Evolutionary conservation across 1,140 invertebrate genomes (phyloP).

Genomic region (Drosophila fuyamai): DNA sequence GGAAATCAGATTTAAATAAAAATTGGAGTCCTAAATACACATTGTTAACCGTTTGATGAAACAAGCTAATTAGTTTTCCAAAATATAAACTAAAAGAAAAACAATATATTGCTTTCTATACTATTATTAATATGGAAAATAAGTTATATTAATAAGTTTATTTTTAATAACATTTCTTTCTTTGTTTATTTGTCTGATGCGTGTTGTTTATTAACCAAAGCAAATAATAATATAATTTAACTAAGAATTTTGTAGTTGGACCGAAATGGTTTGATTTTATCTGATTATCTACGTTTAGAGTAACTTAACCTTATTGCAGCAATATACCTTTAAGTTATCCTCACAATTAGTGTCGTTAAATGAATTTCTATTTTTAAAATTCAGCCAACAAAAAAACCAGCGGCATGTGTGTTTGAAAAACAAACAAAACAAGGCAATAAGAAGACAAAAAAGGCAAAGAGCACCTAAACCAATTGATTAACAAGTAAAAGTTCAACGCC

Average conservation of each 20-base stretch:
- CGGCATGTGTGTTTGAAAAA: conserved; percentile 7
- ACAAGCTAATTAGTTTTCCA: background rate
- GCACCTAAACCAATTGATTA: conserved; percentile 61
- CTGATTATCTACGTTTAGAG: too few species aligned
- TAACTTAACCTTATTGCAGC: background rate
- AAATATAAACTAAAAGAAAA: too few species aligned
- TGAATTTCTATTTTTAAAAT: background rate
- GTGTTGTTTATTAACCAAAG: too few species aligned
- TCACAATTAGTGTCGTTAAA: background rate
- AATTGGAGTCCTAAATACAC: conserved; percentile 7
- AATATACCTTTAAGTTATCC: background rate
- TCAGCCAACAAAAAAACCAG: background rate
- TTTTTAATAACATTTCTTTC: too few species aligned
- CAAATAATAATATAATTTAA: too few species aligned
- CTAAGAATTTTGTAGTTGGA: too few species aligned
- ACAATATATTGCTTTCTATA: background rate
- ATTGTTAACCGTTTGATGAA: conserved; percentile 6
- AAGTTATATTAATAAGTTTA: too few species aligned
- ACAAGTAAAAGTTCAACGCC: conserved; percentile 59
- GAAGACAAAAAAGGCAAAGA: conserved; percentile 20
- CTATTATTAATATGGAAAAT: too few species aligned
- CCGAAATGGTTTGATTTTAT: too few species aligned
- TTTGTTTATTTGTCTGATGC: too few species aligned
- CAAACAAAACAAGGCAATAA: conserved; percentile 10
- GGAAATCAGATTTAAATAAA: conserved; percentile 42